Conservation (phyloP, 2,888 invertebrate genomes). For the Drosophila barbarae region DNA sequence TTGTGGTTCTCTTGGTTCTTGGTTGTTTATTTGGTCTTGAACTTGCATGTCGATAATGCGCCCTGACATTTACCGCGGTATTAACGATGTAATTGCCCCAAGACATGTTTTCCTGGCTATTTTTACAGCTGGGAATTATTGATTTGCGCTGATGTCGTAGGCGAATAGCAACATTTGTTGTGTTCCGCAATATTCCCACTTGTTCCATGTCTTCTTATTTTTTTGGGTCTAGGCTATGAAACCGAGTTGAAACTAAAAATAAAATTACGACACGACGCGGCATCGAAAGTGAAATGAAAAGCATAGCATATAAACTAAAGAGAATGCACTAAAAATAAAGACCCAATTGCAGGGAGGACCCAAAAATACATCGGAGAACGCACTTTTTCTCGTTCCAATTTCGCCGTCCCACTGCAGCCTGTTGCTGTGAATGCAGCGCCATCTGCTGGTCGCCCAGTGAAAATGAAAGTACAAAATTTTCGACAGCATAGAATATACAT, state of each 20-base stretch:
- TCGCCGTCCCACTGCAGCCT: conserved; percentile 16
- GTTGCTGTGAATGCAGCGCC: conserved; percentile 33
- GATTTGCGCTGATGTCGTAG: conserved; percentile 13
- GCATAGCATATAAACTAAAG: conserved; percentile 5
- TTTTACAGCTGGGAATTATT: conserved; percentile 23
- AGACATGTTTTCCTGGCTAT: conserved; percentile 22
- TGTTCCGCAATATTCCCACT: conserved; percentile 11
- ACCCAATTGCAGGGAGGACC: conserved; percentile 6
- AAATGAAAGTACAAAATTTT: conserved; percentile 26
- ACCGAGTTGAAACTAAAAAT: conserved; percentile 33
- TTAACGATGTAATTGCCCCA: conserved; percentile 35
- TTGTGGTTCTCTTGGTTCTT: conserved; percentile 19
- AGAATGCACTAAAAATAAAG: conserved; percentile 3
- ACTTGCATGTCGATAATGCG: conserved; percentile 69
- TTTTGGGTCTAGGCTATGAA: conserved; percentile 55
- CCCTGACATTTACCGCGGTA: conserved; percentile 34
- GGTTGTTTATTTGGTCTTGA: conserved; percentile 49
- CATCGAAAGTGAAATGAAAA: conserved; percentile 31
- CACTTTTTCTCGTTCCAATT: conserved; percentile 18
- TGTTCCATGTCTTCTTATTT: conserved; percentile 24
- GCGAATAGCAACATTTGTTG: conserved; percentile 16
- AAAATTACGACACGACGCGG: neutral
- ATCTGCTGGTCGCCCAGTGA: conserved; percentile 22
- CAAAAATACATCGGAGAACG: conserved; percentile 19
- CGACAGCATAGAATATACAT: conserved; percentile 6